Base-by-base conservation (phyloP, 35 echinoderm and acorn worm genomes). In the Heliocidaris erythrogramma region DNA sequence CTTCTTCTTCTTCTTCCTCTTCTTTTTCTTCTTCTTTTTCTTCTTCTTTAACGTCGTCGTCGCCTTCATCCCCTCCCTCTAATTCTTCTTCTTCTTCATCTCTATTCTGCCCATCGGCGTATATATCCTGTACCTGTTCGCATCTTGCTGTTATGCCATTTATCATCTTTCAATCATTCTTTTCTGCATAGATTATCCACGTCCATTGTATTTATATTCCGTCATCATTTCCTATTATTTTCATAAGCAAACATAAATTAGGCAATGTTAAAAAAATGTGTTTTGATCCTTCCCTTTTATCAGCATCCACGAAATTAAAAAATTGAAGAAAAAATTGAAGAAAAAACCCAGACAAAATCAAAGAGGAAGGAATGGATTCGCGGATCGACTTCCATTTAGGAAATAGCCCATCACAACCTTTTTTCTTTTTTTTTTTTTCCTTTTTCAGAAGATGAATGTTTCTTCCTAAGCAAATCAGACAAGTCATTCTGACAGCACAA, bases 401-500 rank as follows among this genome's bases (percentile, higher is more conserved):
- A 78, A 78, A n/a, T 78, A n/a, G 27, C 65, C 65, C 65, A 78
- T 78, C 65, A 78, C 27, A 78, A 78, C 65, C 27, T 5, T 24
- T 21, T n/a, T n/a, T n/a, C n/a, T n/a, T n/a, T n/a, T n/a, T n/a
- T n/a, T n/a, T n/a, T n/a, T n/a, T n/a, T 3, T 42, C 17, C 65
- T 78, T 78, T 78, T 78, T 24, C 65, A 27, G 27, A 78, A 78
- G 65, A 78, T 78, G 21, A 78, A 78, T 78, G 65, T 78, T 78
- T 78, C 21, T 27, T 6, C 7, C 9, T 4, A 27, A 78, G 21
- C 65, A 78, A 78, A 78, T 21, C 65, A 78, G 65, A 78, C 65
- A 78, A 78, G 65, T n/a, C 18, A 78, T 78, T 78, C 27, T 78
- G 65, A 78, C 65, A 78, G 65, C 65, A 78, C 65, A 78, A 78